Evolutionary conservation across 2,888 invertebrate species (phyloP), one percentile per base, ranked within the genome.

Genomic region (Pachycephus smyrnensis): DNA sequence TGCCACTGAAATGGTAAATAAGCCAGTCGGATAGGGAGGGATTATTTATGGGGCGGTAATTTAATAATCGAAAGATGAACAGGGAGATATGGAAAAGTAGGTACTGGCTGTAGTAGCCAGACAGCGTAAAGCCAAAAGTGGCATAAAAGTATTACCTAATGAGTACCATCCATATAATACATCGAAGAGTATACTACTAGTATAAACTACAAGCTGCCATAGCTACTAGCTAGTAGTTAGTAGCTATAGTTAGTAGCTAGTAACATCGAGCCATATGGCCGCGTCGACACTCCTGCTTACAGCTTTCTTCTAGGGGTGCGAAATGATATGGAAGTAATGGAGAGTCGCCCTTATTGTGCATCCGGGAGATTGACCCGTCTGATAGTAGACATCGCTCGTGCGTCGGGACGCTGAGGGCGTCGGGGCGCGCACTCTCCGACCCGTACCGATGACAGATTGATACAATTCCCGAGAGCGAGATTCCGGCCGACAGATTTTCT

Each of bases 301-400:
- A 15, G 74, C 84, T 88, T 85, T 87, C 69, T 75, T 73, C 11
- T 33, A 88, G 86, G 91, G 91, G 91, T 91, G 91, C 86, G 90
- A 91, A 91, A 91, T 91, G 91, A 91, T 90, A 91, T 90, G 91
- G 91, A 91, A 91, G 91, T 91, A 91, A 91, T 90, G 87, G 87
- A 89, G 87, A 88, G 88, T 84, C 80, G 84, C 82, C 83, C 82
- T 82, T 84, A 86, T 88, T 88, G 89, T 88, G 88, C 88, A 89
- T 88, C 85, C 86, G 86, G 85, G 83, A 91, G 91, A 91, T 91
- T 90, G 90, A 90, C 87, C 89, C 88, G 88, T 84, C 82, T 87
- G 90, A 91, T 90, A 89, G 82, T 11, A 81, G 79, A 81, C 78
- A 80, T 81, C 83, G 83, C 84, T 79, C 79, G 35, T 32, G 69